These are phyloP conservation scores for Sakesphorus luctuosus DNA, from an alignment of 2,113 vertebrate genomes.

Conservation along the genomic window DNA sequence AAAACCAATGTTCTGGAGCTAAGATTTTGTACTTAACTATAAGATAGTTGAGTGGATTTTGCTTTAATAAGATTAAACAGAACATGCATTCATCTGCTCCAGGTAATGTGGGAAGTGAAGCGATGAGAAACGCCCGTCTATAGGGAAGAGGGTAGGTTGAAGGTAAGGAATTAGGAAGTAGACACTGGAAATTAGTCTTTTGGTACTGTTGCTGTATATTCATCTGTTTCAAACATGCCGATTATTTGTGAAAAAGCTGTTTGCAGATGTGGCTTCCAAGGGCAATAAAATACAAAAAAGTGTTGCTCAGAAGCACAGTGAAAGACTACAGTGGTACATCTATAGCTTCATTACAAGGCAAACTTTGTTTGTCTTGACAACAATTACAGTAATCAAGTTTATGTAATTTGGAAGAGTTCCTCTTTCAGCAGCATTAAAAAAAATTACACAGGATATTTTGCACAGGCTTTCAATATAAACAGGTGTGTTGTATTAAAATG, in stretches of 20 bases:
- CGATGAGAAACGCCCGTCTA: background rate
- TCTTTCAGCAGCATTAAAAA: background rate
- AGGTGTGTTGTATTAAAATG: background rate
- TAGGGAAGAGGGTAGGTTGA: background rate
- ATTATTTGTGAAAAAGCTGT: background rate
- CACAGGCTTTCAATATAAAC: background rate
- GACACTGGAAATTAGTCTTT: background rate
- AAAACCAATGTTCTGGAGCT: conserved; percentile 47
- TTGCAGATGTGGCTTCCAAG: background rate
- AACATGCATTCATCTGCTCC: conserved; percentile 61
- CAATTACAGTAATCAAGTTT: conserved; percentile 9
- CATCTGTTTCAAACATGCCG: background rate
- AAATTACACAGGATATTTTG: background rate
- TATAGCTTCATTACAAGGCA: background rate
- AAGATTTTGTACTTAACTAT: conserved; percentile 60
- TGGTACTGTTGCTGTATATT: background rate
- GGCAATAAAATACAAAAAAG: background rate
- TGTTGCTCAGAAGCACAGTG: background rate
- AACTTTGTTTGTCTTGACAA: conserved; percentile 3
- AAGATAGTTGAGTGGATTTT: conserved; percentile 64
- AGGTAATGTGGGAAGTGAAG: conserved; percentile 12
- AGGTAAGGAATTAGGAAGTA: background rate
- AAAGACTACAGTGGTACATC: background rate
- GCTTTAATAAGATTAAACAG: conserved; percentile 62
- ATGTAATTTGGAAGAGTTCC: background rate